Percentiles rank a stretch among this genome's conserved stretches.
These are phyloP conservation scores for Carduelis carduelis DNA, from an alignment of 2,797 vertebrate genomes.

Conservation along the genomic window DNA sequence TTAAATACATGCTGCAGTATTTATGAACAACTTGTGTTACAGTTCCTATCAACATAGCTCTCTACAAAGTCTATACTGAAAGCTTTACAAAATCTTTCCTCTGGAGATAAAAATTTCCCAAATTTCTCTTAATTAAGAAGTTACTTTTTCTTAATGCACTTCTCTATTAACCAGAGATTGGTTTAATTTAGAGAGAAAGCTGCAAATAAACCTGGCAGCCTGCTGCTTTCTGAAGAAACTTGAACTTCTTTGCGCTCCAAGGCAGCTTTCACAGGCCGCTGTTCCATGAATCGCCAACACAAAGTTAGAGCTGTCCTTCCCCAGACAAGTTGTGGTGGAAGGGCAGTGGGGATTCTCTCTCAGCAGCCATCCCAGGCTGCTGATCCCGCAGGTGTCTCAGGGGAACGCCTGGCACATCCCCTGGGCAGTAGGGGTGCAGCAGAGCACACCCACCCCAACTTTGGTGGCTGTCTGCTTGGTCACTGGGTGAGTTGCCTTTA, in stretches of 20 bases:
- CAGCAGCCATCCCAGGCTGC: not conserved
- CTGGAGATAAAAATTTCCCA: not conserved
- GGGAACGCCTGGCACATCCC: not conserved
- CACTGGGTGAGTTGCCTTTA: not conserved
- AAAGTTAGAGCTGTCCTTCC: not conserved
- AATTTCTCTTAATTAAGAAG: not conserved
- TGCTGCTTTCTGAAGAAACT: not conserved
- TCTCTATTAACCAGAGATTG: not conserved
- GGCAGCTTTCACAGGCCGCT: not conserved
- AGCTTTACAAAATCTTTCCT: not conserved
- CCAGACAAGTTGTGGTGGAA: not conserved
- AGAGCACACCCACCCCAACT: fast-evolving
- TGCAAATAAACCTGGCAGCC: not conserved
- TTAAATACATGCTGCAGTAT: not conserved
- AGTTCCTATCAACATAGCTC: not conserved
- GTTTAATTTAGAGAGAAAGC: not conserved
- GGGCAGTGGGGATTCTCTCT: not conserved
- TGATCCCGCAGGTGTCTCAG: not conserved
- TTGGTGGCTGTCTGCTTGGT: not conserved
- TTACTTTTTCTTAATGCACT: not conserved
- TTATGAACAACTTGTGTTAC: not conserved
- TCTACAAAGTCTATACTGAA: not conserved
- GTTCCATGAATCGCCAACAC: fast-evolving
- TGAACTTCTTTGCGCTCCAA: not conserved
- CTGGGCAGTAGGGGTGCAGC: not conserved